Evolutionary conservation across 2,113 vertebrate genomes (phyloP).

Genomic region (Bambusicola thoracicus): DNA sequence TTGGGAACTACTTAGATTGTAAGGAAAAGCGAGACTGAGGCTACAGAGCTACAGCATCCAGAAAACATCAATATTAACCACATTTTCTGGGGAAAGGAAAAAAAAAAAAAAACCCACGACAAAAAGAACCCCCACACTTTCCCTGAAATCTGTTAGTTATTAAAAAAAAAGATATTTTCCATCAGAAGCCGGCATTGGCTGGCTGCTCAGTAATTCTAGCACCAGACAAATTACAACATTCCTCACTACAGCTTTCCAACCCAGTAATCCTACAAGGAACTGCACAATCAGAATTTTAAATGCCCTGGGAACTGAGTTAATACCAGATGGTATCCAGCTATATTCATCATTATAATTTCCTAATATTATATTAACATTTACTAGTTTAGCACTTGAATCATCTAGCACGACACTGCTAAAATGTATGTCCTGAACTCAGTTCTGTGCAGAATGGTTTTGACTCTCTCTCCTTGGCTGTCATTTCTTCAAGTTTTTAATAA

Average conservation of each 20-base stretch:
- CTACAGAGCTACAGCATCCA: not conserved
- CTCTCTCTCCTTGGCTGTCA: not conserved
- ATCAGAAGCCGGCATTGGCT: not conserved
- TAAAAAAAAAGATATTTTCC: not conserved
- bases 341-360: constrained; percentile 58
- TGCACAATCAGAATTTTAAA: constrained; percentile 49
- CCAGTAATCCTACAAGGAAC: constrained; percentile 43
- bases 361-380: constrained; percentile 60
- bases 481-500: constrained; percentile 31
- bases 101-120: not conserved
- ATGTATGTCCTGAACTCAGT: constrained; percentile 1
- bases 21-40: not conserved
- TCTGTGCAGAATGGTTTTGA: not conserved
- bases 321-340: constrained; percentile 53
- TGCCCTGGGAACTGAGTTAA: constrained; percentile 46
- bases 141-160: not conserved
- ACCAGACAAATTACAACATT: constrained; percentile 28
- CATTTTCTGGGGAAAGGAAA: not conserved
- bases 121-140: not conserved
- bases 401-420: not conserved
- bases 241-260: constrained; percentile 35
- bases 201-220: constrained; percentile 4
- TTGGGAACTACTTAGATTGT: not conserved
- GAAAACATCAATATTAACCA: not conserved
- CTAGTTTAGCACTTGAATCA: constrained; percentile 49